These are phyloP conservation scores for Neodiprion lecontei DNA, from an alignment of 1,140 invertebrate genomes.

Conservation along the genomic window DNA sequence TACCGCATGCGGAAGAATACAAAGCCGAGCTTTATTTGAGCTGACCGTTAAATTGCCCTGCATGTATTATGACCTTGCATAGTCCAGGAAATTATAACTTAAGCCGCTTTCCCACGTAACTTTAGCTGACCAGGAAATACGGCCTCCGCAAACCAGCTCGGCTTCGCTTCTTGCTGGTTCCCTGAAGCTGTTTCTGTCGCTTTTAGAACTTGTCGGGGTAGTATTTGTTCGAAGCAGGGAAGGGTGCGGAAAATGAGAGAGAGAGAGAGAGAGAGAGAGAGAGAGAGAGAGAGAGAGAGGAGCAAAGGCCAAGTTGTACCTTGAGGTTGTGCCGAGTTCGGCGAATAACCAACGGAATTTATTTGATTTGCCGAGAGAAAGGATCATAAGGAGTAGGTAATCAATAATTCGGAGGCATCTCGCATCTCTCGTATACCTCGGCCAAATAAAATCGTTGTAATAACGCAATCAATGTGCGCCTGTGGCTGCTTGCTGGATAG, in stretches of 20 bases:
- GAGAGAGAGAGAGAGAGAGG: no score
- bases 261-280: no score
- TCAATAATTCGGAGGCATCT: not conserved
- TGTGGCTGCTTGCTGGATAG: not conserved
- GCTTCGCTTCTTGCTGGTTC: not conserved
- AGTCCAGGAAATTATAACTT: conserved; percentile 7
- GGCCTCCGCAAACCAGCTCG: not conserved
- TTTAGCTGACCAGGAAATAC: conserved; percentile 2
- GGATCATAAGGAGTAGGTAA: not conserved
- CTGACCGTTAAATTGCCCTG: conserved; percentile 1
- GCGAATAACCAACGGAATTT: no score
- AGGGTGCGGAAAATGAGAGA: no score
- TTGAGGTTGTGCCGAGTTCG: no score
- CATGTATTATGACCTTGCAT: conserved; percentile 2
- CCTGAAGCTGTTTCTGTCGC: not conserved
- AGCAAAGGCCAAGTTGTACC: no score
- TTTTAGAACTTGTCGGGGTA: not conserved
- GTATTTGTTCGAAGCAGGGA: not conserved
- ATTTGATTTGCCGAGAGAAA: no score
- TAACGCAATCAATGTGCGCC: not conserved
- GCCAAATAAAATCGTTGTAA: not conserved
- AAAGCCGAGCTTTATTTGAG: conserved; percentile 7
- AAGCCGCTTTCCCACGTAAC: conserved; percentile 1
- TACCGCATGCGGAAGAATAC: not conserved
- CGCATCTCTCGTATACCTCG: not conserved